A percentile compares a stretch with the other conserved stretches of the same genome.
Evolutionary conservation across 2,797 vertebrate genomes (phyloP).

Genomic region (Sardinella longiceps): DNA sequence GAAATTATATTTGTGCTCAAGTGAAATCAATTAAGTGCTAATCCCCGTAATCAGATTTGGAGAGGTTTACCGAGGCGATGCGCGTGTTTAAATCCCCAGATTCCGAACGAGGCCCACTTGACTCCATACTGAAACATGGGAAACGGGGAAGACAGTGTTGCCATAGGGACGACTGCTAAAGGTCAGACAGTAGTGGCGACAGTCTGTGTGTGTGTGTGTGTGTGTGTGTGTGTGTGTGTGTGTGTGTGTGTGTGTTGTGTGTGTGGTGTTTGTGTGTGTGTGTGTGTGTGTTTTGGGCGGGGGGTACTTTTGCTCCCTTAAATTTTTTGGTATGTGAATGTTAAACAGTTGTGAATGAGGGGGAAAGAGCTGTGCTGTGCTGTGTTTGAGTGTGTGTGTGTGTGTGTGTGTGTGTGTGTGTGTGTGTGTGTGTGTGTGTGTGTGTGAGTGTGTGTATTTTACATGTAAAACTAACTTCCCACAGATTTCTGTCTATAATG

Average conservation of each 20-base stretch:
- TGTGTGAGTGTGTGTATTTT: neutral
- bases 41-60: conserved; percentile 80
- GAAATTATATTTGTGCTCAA: conserved; percentile 71
- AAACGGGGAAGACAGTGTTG: conserved; percentile 62
- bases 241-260: conserved; percentile 24
- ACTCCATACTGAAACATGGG: conserved; percentile 66
- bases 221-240: conserved; percentile 34
- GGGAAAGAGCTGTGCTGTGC: neutral
- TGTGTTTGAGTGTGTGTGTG: neutral
- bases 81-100: conserved; percentile 66
- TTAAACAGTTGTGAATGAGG: neutral
- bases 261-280: neutral
- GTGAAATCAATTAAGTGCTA: conserved; percentile 80
- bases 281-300: conserved; percentile 53
- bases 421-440: neutral
- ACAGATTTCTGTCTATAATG: too few relatives aligned
- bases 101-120: conserved; percentile 65
- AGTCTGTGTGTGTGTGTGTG: conserved; percentile 15
- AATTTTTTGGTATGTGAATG: conserved; percentile 50
- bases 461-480: too few relatives aligned
- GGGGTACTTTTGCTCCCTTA: too few relatives aligned
- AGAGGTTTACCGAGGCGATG: conserved; percentile 65
- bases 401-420: conserved; percentile 3
- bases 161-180: conserved; percentile 69
- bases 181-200: conserved; percentile 64